Evolutionary conservation across 1,140 invertebrate genomes (phyloP), one percentile per base, ranked within the genome.

Genomic region (Penaeus indicus): DNA sequence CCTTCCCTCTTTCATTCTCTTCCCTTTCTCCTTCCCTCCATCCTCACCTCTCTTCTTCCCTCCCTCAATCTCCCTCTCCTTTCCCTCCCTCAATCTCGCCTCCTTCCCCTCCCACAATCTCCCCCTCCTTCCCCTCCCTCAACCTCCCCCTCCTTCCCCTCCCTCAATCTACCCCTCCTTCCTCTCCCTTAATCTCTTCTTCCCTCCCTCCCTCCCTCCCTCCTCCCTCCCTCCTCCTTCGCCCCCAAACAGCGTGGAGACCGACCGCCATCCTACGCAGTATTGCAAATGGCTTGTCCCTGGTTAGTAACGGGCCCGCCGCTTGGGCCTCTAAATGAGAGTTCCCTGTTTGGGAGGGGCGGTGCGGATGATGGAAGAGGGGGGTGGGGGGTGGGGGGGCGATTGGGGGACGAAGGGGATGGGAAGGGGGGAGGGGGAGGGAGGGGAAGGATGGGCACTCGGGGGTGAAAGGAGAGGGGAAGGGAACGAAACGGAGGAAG

Each of bases 201-300:
- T 21, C 16, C 1, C 54, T 54, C 32, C 61, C 21, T 84, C 32
- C 62, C 62, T 67, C 47, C 77, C 32, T 78, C 77, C 32, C 54
- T 47, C 4, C 54, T 47, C 13, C 22, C 69, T 75, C 22, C 69
- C 32, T 25, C 27, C 38, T 27, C n/a, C 16, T 38, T 16, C 75
- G 80, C 22, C 22, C 16, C 27, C 63, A 18, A 3, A n/a, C 18
- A n/a, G 62, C 60, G 32, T 16, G 22, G 1, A 16, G 27, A 69
- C 25, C 69, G 16, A 25, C 61, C 61, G n/a, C n/a, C 64, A 69
- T 21, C 78, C 47, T 80, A 77, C 63, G 67, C 85, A 86, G 85
- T 86, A 86, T 81, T 72, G 85, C 85, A 86, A 86, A 86, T 81
- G 85, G 85, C 77, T 86, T 86, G 85, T 86, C 42, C 62, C 63